A percentile compares a stretch with the other conserved stretches of the same genome.
Evolutionary conservation across 2,113 vertebrate species (phyloP).

Genomic region (Herpailurus yagouaroundi): DNA sequence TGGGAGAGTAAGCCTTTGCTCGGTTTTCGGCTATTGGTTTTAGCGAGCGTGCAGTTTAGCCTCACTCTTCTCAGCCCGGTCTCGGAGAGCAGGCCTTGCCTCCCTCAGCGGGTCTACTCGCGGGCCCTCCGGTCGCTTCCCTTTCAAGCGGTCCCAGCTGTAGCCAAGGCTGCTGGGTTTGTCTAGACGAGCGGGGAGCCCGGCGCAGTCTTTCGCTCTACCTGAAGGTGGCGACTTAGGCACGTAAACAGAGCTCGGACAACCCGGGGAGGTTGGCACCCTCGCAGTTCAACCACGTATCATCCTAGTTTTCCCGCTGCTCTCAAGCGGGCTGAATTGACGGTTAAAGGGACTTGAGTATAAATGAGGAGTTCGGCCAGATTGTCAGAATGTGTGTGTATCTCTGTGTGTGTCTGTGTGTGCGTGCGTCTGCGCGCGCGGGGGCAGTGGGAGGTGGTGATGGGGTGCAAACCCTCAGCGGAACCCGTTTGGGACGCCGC

Average conservation of each 20-base stretch:
- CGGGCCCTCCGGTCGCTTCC: neutral
- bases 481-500: constrained; percentile 55
- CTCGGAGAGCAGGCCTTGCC: neutral
- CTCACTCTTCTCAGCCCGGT: neutral
- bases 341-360: constrained; percentile 60
- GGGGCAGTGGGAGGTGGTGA: neutral
- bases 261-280: constrained; percentile 34
- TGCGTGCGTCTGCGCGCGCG: neutral
- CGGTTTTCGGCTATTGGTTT: neutral
- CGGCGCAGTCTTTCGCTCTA: constrained; percentile 68
- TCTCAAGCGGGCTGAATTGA: constrained; percentile 67
- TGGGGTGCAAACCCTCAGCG: neutral
- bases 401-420: neutral
- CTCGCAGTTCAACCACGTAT: constrained; percentile 64
- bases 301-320: constrained; percentile 74
- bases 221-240: constrained; percentile 89
- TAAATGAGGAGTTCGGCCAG: constrained; percentile 41
- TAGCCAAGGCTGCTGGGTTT: neutral
- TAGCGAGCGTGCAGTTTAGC: neutral
- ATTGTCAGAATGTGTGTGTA: neutral
- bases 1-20: neutral
- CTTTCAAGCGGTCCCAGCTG: neutral
- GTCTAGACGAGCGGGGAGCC: neutral
- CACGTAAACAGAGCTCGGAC: constrained; percentile 79
- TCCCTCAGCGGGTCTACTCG: neutral